These are phyloP conservation scores for Lithophane socia DNA, from an alignment of 2,888 invertebrate species.

Conservation along the genomic window DNA sequence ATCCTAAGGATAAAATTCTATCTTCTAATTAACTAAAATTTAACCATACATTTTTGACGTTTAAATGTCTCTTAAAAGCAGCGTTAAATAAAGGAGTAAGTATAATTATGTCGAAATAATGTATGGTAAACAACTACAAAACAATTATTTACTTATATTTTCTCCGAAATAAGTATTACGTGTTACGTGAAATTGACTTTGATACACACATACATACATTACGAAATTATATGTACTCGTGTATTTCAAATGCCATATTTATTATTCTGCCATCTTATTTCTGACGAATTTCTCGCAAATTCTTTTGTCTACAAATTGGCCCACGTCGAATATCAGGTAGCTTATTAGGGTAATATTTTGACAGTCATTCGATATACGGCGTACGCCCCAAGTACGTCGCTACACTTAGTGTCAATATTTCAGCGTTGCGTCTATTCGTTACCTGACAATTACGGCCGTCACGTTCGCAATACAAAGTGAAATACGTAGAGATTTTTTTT, in stretches of 20 bases:
- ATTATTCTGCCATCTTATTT: conserved; percentile 39
- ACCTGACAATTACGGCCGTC: conserved; percentile 68
- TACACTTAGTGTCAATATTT: conserved; percentile 63
- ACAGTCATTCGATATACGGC: conserved; percentile 59
- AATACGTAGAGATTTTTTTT: conserved; percentile 60
- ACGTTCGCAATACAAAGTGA: conserved; percentile 59
- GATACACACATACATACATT: conserved; percentile 32
- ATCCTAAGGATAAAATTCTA: too few relatives aligned
- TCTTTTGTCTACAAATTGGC: conserved; percentile 59
- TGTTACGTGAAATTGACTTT: conserved; percentile 36
- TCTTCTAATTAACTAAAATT: background rate
- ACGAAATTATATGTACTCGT: conserved; percentile 35
- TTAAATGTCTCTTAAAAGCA: too few relatives aligned
- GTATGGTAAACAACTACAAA: background rate
- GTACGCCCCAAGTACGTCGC: conserved; percentile 29
- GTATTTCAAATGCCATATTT: conserved; percentile 50
- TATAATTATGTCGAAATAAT: background rate
- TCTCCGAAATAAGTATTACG: background rate
- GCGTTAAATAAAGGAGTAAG: background rate
- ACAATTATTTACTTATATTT: background rate
- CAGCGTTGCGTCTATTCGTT: conserved; percentile 60
- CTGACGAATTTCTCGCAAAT: conserved; percentile 33
- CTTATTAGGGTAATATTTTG: conserved; percentile 58
- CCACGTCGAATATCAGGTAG: conserved; percentile 50
- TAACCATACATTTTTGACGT: background rate